Evolutionary conservation across 2,888 invertebrate species (phyloP).

Genomic region (Dryomyza anilis): DNA sequence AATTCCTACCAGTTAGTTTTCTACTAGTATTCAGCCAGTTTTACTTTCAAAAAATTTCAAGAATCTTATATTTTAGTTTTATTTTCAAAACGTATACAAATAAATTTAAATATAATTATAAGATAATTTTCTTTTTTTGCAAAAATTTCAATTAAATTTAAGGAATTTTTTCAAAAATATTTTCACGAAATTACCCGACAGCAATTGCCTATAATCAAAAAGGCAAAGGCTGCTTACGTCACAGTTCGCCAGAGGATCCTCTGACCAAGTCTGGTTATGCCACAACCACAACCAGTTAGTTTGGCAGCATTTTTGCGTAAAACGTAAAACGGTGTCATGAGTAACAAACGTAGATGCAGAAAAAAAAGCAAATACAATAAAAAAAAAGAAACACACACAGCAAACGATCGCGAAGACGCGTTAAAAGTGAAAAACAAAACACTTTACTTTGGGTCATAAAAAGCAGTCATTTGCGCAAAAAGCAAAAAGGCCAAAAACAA

Average conservation of each 20-base stretch:
- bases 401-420: background rate
- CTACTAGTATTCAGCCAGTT: too few species aligned
- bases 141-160: too few species aligned
- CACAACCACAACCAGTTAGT: background rate
- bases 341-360: background rate
- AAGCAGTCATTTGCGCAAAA: constrained; percentile 5
- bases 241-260: background rate
- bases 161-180: too few species aligned
- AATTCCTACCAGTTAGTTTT: too few species aligned
- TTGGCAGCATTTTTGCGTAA: background rate
- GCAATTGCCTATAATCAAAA: too few species aligned
- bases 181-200: too few species aligned
- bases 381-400: background rate
- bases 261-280: background rate
- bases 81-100: too few species aligned
- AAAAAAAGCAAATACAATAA: background rate
- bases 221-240: background rate
- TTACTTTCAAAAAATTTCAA: too few species aligned
- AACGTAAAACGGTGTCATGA: constrained; percentile 9
- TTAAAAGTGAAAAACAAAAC: background rate
- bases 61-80: too few species aligned
- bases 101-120: too few species aligned
- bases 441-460: background rate
- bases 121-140: too few species aligned
- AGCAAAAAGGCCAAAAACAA: background rate